phyloP scores from a whole-genome alignment of 1,140 invertebrate genomes.

The Aphis craccivora region DNA sequence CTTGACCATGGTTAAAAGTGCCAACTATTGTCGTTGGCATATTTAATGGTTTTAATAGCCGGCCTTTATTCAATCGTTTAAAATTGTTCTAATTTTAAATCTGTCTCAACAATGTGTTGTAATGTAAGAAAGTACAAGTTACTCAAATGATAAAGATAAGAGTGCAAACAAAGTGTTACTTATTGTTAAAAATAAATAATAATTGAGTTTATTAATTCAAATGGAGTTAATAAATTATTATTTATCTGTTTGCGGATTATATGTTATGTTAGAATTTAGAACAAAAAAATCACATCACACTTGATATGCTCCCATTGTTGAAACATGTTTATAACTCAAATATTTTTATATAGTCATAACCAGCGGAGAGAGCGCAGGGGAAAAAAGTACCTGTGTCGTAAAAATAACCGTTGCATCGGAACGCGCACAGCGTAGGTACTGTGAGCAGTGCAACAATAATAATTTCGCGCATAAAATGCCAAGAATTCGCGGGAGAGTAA shows the following conservation, averaged over 20 bases:
- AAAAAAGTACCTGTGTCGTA: slow-evolving; percentile 12
- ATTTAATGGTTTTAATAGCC: slow-evolving; percentile 23
- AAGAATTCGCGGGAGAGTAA: not conserved
- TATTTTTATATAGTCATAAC: not conserved
- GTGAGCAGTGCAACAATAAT: slow-evolving; percentile 1
- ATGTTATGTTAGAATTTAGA: not conserved
- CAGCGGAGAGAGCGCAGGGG: not conserved
- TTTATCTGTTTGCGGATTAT: not conserved
- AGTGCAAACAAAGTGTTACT: not conserved
- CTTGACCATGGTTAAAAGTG: slow-evolving; percentile 39
- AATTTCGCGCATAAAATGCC: slow-evolving; percentile 2
- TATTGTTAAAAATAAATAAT: not conserved
- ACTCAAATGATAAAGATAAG: not conserved
- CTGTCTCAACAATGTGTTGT: slow-evolving; percentile 14
- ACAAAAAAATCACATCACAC: not conserved
- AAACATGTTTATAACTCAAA: not conserved
- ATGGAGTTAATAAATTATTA: not conserved
- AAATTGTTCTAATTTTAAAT: slow-evolving; percentile 26
- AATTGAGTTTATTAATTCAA: not conserved
- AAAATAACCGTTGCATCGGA: slow-evolving; percentile 40
- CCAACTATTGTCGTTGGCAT: slow-evolving; percentile 42
- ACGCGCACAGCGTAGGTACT: not conserved
- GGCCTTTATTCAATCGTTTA: not conserved
- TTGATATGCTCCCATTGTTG: not conserved
- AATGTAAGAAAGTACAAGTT: slow-evolving; percentile 5